Evolutionary conservation across 2,888 invertebrate species (phyloP), one percentile per base, ranked within the genome.

Genomic region (Merodon equestris): DNA sequence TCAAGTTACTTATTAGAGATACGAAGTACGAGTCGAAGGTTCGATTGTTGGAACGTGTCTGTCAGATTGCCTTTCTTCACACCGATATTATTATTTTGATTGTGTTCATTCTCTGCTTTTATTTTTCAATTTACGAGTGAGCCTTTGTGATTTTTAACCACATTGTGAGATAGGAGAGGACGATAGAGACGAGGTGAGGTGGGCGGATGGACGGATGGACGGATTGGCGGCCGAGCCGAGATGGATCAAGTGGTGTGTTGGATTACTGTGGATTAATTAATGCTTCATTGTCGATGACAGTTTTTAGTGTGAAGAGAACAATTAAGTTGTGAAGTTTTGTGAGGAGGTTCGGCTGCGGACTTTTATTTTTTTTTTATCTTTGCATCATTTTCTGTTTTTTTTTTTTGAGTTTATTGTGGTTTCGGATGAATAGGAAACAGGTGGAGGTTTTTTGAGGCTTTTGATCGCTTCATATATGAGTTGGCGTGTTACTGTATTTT

Each of bases 201-300:
- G n/a, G n/a, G n/a, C n/a, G 3, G 27, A 27, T 7, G 27, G 27
- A 4, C 27, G 27, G 27, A 27, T 7, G 27, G 27, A 27, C 27
- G 27, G 27, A 4, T 4, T 27, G 27, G 27, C 7, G 27, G n/a
- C n/a, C n/a, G n/a, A n/a, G n/a, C n/a, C n/a, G 10, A 36, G 40
- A 40, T 40, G 45, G 27, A 63, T 68, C 68, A 58, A 60, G 54
- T 64, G 48, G 48, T 54, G 48, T 36, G 42, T 44, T 77, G 77
- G 77, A 77, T 77, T 72, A 77, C 61, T 9, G 45, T 66, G 57
- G 77, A 77, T 77, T 72, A 77, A 77, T 77, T 77, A 77, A 77
- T 73, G 77, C 53, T 51, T 57, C 58, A 77, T 77, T 72, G 73
- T 68, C 53, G 67, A 67, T 73, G 77, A 77, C 77, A 77, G 77